Conservation (phyloP, 2,797 vertebrate genomes). For the Hydrophis major region DNA sequence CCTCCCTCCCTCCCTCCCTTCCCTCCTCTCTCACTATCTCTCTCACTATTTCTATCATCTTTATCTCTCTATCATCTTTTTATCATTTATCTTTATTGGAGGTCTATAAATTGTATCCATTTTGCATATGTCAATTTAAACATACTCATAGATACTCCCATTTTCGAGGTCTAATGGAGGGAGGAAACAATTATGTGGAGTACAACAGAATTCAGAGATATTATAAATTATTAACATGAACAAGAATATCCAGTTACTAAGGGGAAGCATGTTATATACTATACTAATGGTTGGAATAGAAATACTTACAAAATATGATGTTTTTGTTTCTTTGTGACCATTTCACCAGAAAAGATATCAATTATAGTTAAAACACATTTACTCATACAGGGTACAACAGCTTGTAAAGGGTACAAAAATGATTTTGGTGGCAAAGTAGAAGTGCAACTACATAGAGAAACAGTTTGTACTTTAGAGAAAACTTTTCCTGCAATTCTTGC, state of each 20-base stretch:
- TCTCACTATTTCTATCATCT: neutral
- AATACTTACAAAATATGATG: neutral
- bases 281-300: neutral
- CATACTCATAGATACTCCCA: neutral
- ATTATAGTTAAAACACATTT: neutral
- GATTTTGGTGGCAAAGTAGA: neutral
- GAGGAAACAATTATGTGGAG: neutral
- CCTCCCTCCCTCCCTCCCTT: too few relatives aligned
- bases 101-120: neutral
- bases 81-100: neutral
- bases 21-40: too few relatives aligned
- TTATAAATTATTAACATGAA: neutral
- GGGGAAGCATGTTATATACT: neutral
- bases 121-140: neutral
- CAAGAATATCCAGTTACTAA: neutral
- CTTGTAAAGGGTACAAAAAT: neutral
- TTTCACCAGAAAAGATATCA: neutral
- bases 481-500: neutral
- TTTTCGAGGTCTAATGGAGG: neutral
- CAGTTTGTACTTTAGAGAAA: neutral
- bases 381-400: neutral
- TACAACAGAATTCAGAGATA: neutral
- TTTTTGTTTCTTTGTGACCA: neutral
- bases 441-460: neutral
- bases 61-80: neutral